These are phyloP conservation scores for Cephus rjabovi DNA, from an alignment of 2,888 invertebrate species.

Conservation along the genomic window DNA sequence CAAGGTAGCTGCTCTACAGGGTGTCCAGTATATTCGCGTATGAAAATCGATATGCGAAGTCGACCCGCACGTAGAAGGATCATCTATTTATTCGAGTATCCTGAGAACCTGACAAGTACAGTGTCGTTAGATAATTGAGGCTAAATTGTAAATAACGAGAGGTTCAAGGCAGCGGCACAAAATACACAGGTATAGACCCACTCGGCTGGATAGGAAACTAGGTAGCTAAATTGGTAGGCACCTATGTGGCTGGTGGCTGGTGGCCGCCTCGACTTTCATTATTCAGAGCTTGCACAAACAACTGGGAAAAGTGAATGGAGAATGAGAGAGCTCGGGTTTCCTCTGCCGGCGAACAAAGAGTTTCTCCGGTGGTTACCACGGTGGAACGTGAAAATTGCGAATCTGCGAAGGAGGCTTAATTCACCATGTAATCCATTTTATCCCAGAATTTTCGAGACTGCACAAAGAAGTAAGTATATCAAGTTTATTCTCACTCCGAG, in stretches of 20 bases:
- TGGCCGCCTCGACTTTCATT: neutral
- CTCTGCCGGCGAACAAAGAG: neutral
- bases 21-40: neutral
- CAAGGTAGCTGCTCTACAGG: neutral
- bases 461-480: too few relatives aligned
- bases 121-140: neutral
- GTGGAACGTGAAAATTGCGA: neutral
- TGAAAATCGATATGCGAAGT: neutral
- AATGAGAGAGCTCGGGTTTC: neutral
- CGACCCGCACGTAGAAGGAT: neutral
- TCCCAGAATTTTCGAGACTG: neutral
- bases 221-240: neutral
- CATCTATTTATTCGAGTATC: neutral
- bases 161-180: neutral
- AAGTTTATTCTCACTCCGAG: too few relatives aligned
- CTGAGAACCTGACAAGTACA: neutral
- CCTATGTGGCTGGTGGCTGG: neutral
- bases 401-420: neutral
- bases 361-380: neutral
- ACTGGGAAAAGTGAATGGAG: neutral
- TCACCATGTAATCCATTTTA: neutral
- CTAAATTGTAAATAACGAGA: neutral
- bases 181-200: neutral
- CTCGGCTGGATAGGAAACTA: neutral
- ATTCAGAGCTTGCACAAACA: slow-evolving; percentile 2